A percentile compares a stretch with the other conserved stretches of the same genome.
Evolutionary conservation across 1,140 invertebrate genomes (phyloP).

Genomic region (Drosophila auraria): DNA sequence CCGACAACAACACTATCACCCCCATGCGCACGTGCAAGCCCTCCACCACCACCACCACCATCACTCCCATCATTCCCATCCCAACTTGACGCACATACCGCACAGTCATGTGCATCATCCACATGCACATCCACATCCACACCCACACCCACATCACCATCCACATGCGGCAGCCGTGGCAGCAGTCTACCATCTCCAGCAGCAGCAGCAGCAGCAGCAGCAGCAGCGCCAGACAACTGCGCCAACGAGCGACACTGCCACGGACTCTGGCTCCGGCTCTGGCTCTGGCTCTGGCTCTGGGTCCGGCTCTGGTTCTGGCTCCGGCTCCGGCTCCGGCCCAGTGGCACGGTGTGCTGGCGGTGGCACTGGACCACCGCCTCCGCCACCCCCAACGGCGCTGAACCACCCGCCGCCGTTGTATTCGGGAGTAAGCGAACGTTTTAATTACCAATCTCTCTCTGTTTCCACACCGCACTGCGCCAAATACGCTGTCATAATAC

Average conservation of each 20-base stretch:
- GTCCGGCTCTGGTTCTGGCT: neutral
- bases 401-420: slow-evolving; percentile 77
- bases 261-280: slow-evolving; percentile 2
- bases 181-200: slow-evolving; percentile 67
- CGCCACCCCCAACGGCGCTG: slow-evolving; percentile 55
- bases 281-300: neutral
- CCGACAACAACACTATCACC: slow-evolving; percentile 33
- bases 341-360: slow-evolving; percentile 34
- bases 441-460: slow-evolving; percentile 39
- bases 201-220: slow-evolving; percentile 56
- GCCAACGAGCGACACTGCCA: slow-evolving; percentile 19
- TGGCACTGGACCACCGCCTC: slow-evolving; percentile 24
- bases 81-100: slow-evolving; percentile 62
- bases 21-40: slow-evolving; percentile 49
- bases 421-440: slow-evolving; percentile 80
- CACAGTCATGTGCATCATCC: slow-evolving; percentile 61
- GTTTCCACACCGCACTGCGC: slow-evolving; percentile 27
- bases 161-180: slow-evolving; percentile 69
- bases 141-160: slow-evolving; percentile 49
- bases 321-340: slow-evolving; percentile 18
- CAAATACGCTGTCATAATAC: slow-evolving; percentile 32
- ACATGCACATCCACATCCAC: slow-evolving; percentile 55
- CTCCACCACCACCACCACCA: slow-evolving; percentile 61
- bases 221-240: slow-evolving; percentile 36
- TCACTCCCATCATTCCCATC: slow-evolving; percentile 60